These are phyloP conservation scores for Paracentrotus lividus DNA, from an alignment of 53 echinoderm and acorn worm genomes.

Conservation along the genomic window DNA sequence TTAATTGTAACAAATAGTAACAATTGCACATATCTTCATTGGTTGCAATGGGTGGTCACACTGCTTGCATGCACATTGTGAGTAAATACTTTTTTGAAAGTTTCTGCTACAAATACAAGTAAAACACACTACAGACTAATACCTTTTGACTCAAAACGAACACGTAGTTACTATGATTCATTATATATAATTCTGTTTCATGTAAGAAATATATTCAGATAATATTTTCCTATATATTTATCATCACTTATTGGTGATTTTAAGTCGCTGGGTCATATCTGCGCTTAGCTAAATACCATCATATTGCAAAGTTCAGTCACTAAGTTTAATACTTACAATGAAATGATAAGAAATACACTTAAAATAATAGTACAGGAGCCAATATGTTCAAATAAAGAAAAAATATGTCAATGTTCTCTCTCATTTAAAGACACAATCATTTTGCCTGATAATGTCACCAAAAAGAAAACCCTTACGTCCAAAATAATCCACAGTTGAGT, in stretches of 20 bases:
- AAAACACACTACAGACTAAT: too few species aligned
- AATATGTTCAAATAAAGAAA: neutral
- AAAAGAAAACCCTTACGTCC: too few species aligned
- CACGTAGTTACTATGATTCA: too few species aligned
- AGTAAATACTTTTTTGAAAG: neutral
- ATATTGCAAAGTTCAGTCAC: conserved; percentile 16
- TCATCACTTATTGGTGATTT: neutral
- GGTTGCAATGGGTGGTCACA: neutral
- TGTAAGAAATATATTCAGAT: too few species aligned
- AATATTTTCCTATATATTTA: neutral
- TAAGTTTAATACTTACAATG: neutral
- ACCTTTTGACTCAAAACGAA: too few species aligned
- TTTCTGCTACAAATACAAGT: neutral
- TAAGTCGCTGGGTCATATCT: too few species aligned
- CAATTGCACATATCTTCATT: conserved; percentile 21
- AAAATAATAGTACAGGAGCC: neutral
- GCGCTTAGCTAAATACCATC: too few species aligned
- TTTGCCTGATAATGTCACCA: too few species aligned
- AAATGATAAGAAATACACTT: neutral
- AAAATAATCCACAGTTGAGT: too few species aligned
- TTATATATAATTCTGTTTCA: too few species aligned
- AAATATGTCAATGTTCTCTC: neutral
- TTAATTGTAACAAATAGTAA: too few species aligned
- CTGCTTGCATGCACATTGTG: neutral
- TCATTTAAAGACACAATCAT: neutral